Base-by-base conservation (phyloP, 2,113 vertebrate genomes). In the Ceyx margarethae region DNA sequence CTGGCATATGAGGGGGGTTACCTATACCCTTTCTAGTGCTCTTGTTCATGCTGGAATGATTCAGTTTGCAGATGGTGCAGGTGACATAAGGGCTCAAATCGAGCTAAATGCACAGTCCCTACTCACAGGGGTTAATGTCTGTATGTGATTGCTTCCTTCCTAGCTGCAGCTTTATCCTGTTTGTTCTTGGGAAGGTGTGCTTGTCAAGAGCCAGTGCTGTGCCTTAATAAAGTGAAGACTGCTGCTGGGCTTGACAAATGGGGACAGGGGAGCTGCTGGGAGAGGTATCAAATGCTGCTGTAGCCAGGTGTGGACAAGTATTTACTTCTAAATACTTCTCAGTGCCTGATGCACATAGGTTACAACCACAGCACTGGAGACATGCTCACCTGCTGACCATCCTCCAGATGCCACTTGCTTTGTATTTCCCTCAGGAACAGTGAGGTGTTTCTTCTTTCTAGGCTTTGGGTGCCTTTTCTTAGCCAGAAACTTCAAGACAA, bases 71-170 rank as follows among this genome's bases (percentile, higher is more conserved):
- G 71, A 71, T 3, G 21, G 28, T 58, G 16, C 42, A 31, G 3
- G 10, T 54, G 68, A 12, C 75, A 12, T 29, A 72, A 60, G 25
- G 35, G 9, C 7, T 62, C 25, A 50, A 31, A 51, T 5, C 37
- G 31, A 57, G 3, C 15, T 43, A 0, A 40, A 25, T 50, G 12
- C 1, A 7, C 0, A 0, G 16, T 17, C 7, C 12, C 16, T 62
- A 0, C 26, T 74, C 56, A 40, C 42, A 18, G 23, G 20, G 20
- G 5, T 12, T 51, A 19, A 50, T 10, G 11, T 11, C 21, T 9
- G 3, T 22, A 6, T 3, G 13, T 43, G 67, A 12, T 46, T 54
- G 6, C 37, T 72, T 82, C 57, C 75, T 75, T 85, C 57, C 23
- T 28, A 2, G 28, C 75, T 87, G 31, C 33, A 60, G 31, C 8